Evolutionary conservation across 2,888 invertebrate species (phyloP).

Genomic region (Tenthredo mesomela): DNA sequence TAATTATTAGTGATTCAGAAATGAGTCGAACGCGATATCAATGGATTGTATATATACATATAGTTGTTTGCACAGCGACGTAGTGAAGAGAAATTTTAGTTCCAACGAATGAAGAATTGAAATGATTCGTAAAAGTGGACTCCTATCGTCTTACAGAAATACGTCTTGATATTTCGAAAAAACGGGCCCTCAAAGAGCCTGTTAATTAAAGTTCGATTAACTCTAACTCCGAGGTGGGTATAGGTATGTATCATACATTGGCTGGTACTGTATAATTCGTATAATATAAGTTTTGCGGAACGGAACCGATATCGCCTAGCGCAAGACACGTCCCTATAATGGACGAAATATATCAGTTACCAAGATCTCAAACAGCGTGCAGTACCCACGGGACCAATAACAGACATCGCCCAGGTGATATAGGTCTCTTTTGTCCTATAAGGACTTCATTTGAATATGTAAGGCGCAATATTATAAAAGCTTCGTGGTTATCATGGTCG

Average conservation of each 20-base stretch:
- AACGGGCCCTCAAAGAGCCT: background rate
- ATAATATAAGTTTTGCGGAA: background rate
- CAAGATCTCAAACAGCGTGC: conserved; percentile 39
- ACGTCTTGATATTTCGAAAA: background rate
- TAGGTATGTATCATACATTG: background rate
- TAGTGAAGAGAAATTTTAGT: background rate
- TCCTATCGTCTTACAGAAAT: background rate
- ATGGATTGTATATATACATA: conserved; percentile 31
- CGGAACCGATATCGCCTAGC: conserved; percentile 11
- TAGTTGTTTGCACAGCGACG: background rate
- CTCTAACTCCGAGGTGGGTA: background rate
- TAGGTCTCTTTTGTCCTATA: conserved; percentile 50
- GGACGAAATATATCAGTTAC: conserved; percentile 46
- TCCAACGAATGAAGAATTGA: background rate
- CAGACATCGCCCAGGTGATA: conserved; percentile 37
- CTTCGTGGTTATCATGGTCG: conserved; percentile 31
- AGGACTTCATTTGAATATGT: conserved; percentile 48
- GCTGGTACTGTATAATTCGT: background rate
- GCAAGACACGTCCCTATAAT: conserved; percentile 31
- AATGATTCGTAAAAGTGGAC: background rate
- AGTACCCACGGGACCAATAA: conserved; percentile 41
- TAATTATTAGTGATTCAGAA: conserved; percentile 49
- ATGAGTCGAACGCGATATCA: conserved; percentile 35
- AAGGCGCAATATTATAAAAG: conserved; percentile 39
- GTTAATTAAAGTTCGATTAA: background rate